phyloP scores from a whole-genome alignment of 2,888 invertebrate genomes.

The Aphodius sticticus region DNA sequence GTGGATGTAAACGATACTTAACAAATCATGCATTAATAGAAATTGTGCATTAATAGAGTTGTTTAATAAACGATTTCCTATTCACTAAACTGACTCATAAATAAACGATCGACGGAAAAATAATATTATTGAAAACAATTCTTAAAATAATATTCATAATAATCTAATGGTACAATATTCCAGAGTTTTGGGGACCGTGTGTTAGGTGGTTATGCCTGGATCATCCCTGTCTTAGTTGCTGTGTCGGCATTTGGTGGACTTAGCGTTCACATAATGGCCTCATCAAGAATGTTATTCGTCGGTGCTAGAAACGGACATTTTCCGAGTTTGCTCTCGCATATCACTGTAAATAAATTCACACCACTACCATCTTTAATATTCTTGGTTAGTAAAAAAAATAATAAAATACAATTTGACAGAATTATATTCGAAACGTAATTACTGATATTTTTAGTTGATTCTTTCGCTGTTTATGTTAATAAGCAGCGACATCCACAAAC shows the following conservation, averaged over 20 bases:
- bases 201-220: slow-evolving; percentile 77
- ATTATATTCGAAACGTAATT: not conserved
- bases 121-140: not conserved
- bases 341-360: slow-evolving; percentile 77
- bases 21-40: no score
- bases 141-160: not conserved
- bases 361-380: slow-evolving; percentile 85
- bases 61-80: no score
- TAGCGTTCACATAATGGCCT: slow-evolving; percentile 95
- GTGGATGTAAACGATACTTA: no score
- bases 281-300: slow-evolving; percentile 90
- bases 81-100: no score
- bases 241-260: slow-evolving; percentile 92
- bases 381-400: slow-evolving; percentile 68
- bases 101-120: no score
- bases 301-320: slow-evolving; percentile 92
- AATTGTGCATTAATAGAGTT: no score
- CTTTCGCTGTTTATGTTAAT: slow-evolving; percentile 86
- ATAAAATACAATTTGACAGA: not conserved
- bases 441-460: slow-evolving; percentile 70
- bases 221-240: slow-evolving; percentile 92
- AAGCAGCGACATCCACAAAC: slow-evolving; percentile 82
- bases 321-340: slow-evolving; percentile 80
- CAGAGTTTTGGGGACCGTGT: slow-evolving; percentile 86
- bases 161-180: slow-evolving; percentile 39